These are phyloP conservation scores for Urechis unicinctus DNA, from an alignment of 2,888 invertebrate species.

Conservation along the genomic window DNA sequence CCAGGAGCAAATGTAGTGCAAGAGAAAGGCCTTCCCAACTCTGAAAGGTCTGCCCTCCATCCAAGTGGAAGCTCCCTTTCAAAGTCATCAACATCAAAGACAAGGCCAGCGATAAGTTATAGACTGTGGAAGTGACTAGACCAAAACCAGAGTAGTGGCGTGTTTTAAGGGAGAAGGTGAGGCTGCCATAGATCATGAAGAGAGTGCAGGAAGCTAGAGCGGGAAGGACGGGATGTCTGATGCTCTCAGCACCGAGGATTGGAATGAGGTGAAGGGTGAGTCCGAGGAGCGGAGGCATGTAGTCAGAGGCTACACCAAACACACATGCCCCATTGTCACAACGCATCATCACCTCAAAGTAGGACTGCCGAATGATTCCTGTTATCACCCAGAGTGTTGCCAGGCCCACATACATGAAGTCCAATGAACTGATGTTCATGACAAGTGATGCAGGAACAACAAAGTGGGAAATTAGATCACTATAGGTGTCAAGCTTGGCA, in stretches of 20 bases:
- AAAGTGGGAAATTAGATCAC: constrained; percentile 11
- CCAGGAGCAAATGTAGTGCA: constrained; percentile 1
- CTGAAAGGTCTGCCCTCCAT: not conserved
- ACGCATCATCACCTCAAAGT: constrained; percentile 7
- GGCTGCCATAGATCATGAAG: constrained; percentile 7
- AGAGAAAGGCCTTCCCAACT: not conserved
- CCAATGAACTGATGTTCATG: constrained; percentile 6
- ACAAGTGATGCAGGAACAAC: constrained; percentile 12
- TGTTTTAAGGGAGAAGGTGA: constrained; percentile 2
- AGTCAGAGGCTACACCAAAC: constrained; percentile 10
- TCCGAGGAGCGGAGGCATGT: constrained; percentile 4
- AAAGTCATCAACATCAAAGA: constrained; percentile 1
- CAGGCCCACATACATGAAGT: not conserved
- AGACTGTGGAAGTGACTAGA: constrained; percentile 5
- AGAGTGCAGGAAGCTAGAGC: not conserved
- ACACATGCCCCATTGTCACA: constrained; percentile 5
- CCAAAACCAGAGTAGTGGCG: constrained; percentile 7
- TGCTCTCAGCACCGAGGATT: not conserved
- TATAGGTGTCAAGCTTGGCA: constrained; percentile 8
- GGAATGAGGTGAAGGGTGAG: constrained; percentile 7
- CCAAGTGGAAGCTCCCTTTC: not conserved
- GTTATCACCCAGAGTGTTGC: constrained; percentile 5
- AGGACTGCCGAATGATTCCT: constrained; percentile 8
- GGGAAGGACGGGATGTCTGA: not conserved
- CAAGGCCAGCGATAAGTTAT: constrained; percentile 2